These are phyloP conservation scores for Garra rufa DNA, from an alignment of 2,113 vertebrate species.

Conservation along the genomic window DNA sequence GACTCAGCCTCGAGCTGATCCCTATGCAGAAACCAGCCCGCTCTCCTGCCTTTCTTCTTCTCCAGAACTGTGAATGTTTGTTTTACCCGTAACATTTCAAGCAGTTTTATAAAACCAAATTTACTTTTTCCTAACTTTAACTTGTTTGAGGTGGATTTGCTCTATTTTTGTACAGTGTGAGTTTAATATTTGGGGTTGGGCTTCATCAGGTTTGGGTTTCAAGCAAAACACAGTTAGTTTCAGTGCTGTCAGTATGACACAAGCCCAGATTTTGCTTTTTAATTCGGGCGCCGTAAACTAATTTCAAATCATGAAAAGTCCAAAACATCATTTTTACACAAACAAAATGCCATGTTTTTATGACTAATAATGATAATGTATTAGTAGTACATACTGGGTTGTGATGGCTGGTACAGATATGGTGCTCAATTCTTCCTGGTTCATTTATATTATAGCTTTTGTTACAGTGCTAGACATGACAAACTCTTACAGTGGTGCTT, in stretches of 20 bases:
- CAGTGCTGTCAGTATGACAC: not conserved
- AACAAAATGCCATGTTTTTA: slow-evolving; percentile 3
- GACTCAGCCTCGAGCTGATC: slow-evolving; percentile 31
- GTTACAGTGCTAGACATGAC: not conserved
- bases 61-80: slow-evolving; percentile 15
- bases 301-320: not conserved
- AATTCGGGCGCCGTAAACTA: not conserved
- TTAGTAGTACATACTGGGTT: not conserved
- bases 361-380: not conserved
- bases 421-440: not conserved
- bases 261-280: not conserved
- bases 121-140: not conserved
- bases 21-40: slow-evolving; percentile 29
- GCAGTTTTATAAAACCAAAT: not conserved
- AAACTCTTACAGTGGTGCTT: slow-evolving; percentile 19
- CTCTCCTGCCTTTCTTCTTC: not conserved
- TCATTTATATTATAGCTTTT: not conserved
- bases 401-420: slow-evolving; percentile 5
- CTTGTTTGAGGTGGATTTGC: not conserved
- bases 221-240: not conserved
- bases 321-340: slow-evolving; percentile 1
- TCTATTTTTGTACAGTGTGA: not conserved
- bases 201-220: not conserved
- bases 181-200: not conserved
- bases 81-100: slow-evolving; percentile 2